phyloP scores from a whole-genome alignment of 2,113 vertebrate species.

The Condylura cristata region DNA sequence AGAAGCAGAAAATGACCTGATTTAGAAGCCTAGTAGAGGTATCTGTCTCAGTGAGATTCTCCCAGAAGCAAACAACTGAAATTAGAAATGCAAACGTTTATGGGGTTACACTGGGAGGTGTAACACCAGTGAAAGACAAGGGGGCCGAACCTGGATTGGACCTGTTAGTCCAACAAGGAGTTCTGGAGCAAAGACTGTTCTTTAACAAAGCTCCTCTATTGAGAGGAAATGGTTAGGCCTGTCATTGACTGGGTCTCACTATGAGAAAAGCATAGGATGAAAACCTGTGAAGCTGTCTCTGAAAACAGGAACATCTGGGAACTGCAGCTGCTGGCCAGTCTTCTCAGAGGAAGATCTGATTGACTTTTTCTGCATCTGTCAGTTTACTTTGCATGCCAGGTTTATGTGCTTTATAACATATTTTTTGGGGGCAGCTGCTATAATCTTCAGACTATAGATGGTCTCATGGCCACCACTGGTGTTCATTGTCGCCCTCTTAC shows the following conservation, averaged over 20 bases:
- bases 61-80: slow-evolving; percentile 17
- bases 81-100: neutral
- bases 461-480: neutral
- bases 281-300: neutral
- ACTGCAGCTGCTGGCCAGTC: neutral
- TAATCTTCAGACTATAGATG: neutral
- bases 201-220: neutral
- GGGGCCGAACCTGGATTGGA: neutral
- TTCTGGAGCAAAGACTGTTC: neutral
- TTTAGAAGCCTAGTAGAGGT: neutral
- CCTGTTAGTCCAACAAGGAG: neutral
- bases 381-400: neutral
- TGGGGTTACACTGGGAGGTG: fast-evolving
- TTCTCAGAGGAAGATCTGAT: neutral
- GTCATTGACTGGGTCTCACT: neutral
- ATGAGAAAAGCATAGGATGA: neutral
- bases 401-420: neutral
- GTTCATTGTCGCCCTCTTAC: neutral
- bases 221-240: neutral
- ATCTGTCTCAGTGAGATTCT: neutral
- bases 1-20: neutral
- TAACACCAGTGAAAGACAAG: neutral
- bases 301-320: neutral
- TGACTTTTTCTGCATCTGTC: neutral
- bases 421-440: neutral